Evolutionary conservation across 2,113 vertebrate genomes (phyloP), one percentile per base, ranked within the genome.

Genomic region (Eulemur rufifrons): DNA sequence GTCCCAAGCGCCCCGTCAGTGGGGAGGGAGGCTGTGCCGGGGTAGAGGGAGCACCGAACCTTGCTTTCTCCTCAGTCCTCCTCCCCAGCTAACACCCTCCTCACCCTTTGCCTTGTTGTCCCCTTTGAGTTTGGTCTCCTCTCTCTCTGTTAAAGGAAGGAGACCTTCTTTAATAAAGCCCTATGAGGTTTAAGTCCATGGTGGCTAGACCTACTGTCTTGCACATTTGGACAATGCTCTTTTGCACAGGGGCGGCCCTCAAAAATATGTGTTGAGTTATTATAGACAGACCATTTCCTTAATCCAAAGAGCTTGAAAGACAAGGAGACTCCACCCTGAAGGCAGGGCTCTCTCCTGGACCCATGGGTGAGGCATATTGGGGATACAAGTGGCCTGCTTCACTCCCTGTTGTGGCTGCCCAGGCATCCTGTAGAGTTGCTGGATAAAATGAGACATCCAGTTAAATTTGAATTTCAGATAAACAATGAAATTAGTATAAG

Each of bases 391-490:
- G 23, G 81, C 77, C 37, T 68, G 25, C 63, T 39, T 20, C 84
- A 59, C 34, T 15, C 42, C n/a, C n/a, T 69, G 6, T 78, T 64
- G 34, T 76, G 32, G 54, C 4, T 77, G 37, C 37, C 64, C 59
- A 37, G 37, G 74, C 17, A 34, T 61, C 84, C 78, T 59, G 10
- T 6, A 61, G 42, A 95, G 42, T 6, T 90, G 21, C 42, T 1
- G 0, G 21, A 6, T 94, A 42, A 81, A 64, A 74, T 71, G 73
- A 50, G 50, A 74, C 14, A 3, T 14, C 29, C 34, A 47, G 29
- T 37, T 52, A 84, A 29, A 45, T 61, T 68, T 69, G 47, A 64
- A 95, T 89, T 96, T 95, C 32, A 54, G 71, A 25, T 66, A 93
- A 90, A 47, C 23, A 82, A 73, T 42, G 21, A 64, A 93, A 66